Conservation (phyloP, 2,888 invertebrate species). For the Papilio elwesi region DNA sequence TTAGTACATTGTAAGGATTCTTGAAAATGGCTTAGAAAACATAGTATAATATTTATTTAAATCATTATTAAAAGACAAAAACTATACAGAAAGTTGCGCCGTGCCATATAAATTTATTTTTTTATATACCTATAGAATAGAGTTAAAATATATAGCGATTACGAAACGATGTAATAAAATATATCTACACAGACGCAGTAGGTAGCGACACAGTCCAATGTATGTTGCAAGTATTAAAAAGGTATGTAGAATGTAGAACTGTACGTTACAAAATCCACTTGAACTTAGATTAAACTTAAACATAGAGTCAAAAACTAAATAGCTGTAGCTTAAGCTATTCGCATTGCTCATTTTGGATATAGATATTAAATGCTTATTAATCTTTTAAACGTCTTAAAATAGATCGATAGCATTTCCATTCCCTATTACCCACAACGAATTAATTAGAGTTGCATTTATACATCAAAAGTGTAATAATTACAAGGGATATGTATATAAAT, state of each 20-base stretch:
- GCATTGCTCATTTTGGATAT: background rate
- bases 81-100: background rate
- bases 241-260: background rate
- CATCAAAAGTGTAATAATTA: no score
- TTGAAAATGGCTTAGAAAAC: no score
- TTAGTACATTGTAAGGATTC: no score
- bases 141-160: no score
- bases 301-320: background rate
- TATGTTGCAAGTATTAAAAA: constrained; percentile 6
- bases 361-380: background rate
- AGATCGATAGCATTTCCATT: no score
- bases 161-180: background rate
- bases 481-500: no score
- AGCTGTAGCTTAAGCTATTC: background rate
- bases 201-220: background rate
- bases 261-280: background rate
- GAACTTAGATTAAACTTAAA: background rate
- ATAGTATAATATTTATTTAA: background rate
- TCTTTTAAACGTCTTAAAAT: background rate
- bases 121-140: no score
- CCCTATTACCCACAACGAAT: no score
- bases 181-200: background rate
- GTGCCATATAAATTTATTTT: no score
- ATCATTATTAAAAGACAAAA: background rate
- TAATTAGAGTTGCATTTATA: no score